These are phyloP conservation scores for Junonia oenone DNA, from an alignment of 2,888 invertebrate genomes.

Conservation along the genomic window DNA sequence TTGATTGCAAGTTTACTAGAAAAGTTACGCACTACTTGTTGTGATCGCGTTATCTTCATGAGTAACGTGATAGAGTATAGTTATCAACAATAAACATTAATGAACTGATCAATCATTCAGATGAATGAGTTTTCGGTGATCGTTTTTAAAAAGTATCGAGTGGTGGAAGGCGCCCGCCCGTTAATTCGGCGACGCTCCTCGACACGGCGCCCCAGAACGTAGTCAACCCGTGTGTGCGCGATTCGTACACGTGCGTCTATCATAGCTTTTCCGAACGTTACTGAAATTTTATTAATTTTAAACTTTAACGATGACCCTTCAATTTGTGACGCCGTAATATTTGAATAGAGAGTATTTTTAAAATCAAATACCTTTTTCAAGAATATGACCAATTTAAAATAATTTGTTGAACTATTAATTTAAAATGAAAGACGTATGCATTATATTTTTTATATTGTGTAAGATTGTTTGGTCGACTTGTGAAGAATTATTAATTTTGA, in stretches of 20 bases:
- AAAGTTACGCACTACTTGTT: conserved; percentile 8
- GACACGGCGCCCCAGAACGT: conserved; percentile 36
- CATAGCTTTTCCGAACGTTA: conserved; percentile 27
- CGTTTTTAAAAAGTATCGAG: conserved; percentile 21
- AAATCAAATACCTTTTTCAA: not conserved
- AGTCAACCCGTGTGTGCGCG: conserved; percentile 45
- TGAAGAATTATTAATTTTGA: conserved; percentile 13
- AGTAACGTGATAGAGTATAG: conserved; percentile 7
- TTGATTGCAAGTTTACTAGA: conserved; percentile 7
- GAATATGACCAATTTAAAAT: not conserved
- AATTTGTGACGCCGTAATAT: not conserved
- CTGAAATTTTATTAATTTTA: conserved; percentile 15
- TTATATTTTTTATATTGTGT: conserved; percentile 13
- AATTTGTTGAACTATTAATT: not conserved
- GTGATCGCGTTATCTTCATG: not conserved
- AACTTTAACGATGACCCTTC: not conserved
- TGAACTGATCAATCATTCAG: not conserved
- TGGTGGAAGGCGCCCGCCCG: conserved; percentile 30
- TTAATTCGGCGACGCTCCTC: conserved; percentile 31
- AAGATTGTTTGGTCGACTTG: conserved; percentile 6
- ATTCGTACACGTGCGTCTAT: conserved; percentile 14
- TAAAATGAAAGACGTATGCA: conserved; percentile 3
- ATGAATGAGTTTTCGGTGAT: conserved; percentile 15
- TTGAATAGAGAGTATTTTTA: not conserved
- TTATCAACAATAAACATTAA: conserved; percentile 6